Evolutionary conservation across 2,113 vertebrate species (phyloP), one percentile per base, ranked within the genome.

Genomic region (Anguilla japonica): DNA sequence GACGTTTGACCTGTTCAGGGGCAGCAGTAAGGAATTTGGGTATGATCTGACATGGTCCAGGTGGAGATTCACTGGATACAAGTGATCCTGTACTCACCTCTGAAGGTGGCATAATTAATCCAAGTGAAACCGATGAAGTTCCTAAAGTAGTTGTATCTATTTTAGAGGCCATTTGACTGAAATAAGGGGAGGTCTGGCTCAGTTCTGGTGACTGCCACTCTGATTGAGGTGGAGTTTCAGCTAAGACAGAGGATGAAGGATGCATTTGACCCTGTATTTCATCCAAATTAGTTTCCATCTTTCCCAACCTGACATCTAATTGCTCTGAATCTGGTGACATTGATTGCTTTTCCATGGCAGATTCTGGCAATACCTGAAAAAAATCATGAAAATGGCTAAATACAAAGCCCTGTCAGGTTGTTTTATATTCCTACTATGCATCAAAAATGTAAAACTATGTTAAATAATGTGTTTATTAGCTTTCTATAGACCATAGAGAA

Each of bases 341-440:
- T 82, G 88, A 88, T n/a, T 88, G 67, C 88, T 79, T 88, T 60
- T 91, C 91, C 83, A 84, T 89, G 84, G 84, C 50, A 88, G 89
- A 87, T 86, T 93, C 81, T 40, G 88, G 78, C 56, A 71, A 11
- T 89, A 20, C 92, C 95, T 95, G 94, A 41, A 93, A 92, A 86
- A 81, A 93, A 94, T 84, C 85, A 88, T 84, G 88, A 90, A 83
- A 92, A 87, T 34, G 89, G 60, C 85, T 88, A 53, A 87, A 88
- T 89, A 88, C 81, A 82, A 88, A 79, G 14, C 71, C 43, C 50
- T 79, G 34, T 71, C 34, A 71, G 16, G 56, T 56, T 84, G 71
- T 83, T 83, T 87, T 22, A 20, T 43, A 41, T 60, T 22, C 60
- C 50, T 20, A 34, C 82, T n/a, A 7, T 34, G 5, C 63, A 26